Percentiles rank a stretch among this genome's conserved stretches.
Evolutionary conservation across 1,140 invertebrate genomes (phyloP).

Genomic region (Melipona quadrifasciata): DNA sequence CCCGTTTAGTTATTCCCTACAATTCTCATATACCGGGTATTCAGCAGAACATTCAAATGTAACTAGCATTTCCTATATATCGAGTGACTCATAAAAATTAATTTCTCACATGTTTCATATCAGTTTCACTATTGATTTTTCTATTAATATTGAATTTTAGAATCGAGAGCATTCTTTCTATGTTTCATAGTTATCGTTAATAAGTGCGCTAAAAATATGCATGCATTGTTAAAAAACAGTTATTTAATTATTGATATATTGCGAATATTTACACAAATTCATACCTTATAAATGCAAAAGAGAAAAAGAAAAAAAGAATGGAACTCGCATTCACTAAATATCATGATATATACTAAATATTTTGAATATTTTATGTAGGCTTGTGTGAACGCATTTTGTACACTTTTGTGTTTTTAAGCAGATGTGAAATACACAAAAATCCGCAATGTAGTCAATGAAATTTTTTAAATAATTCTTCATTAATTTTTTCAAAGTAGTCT

Average conservation of each 20-base stretch:
- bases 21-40: not conserved
- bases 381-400: not conserved
- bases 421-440: not conserved
- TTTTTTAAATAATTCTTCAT: not conserved
- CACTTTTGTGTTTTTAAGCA: not conserved
- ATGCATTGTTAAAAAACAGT: not conserved
- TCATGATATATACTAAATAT: no score
- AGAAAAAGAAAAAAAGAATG: no score
- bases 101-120: not conserved
- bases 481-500: not conserved
- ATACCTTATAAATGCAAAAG: no score
- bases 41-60: not conserved
- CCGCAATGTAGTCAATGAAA: not conserved
- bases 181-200: not conserved
- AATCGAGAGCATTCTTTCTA: not conserved
- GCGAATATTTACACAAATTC: not conserved
- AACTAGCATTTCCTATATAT: not conserved
- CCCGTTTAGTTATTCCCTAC: not conserved
- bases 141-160: not conserved
- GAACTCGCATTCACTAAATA: no score
- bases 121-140: no score
- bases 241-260: not conserved
- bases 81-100: not conserved
- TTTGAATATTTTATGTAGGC: not conserved
- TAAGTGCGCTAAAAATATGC: not conserved